These are phyloP conservation scores for Sternotherus odoratus DNA, from an alignment of 2,797 vertebrate genomes.

Conservation along the genomic window DNA sequence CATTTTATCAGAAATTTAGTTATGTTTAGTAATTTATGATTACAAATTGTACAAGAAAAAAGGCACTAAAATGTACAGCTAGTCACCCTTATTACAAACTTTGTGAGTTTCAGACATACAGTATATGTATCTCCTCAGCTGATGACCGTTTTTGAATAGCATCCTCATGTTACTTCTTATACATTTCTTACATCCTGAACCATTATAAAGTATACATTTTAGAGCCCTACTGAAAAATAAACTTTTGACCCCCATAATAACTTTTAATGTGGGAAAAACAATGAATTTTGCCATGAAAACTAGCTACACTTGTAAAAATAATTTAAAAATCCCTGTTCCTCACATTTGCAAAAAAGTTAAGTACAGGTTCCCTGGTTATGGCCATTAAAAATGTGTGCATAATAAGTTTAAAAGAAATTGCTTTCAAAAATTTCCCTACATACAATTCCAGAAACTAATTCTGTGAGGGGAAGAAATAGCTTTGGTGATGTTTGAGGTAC, in stretches of 20 bases:
- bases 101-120: constrained; percentile 9
- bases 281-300: constrained; percentile 22
- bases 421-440: background rate
- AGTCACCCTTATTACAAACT: constrained; percentile 19
- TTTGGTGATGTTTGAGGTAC: constrained; percentile 24
- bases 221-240: background rate
- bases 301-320: background rate
- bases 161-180: background rate
- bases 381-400: background rate
- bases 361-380: background rate
- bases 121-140: background rate
- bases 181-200: background rate
- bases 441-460: background rate
- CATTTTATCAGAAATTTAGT: constrained; percentile 58
- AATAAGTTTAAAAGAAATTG: background rate
- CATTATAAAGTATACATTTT: background rate
- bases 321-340: background rate
- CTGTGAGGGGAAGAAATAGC: background rate
- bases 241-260: constrained; percentile 6
- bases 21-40: constrained; percentile 59
- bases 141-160: background rate
- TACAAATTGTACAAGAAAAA: constrained; percentile 70
- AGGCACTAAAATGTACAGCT: constrained; percentile 73
- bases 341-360: constrained; percentile 14
- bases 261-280: background rate